Evolutionary conservation across 2,113 vertebrate genomes (phyloP).

Genomic region (Pteronura brasiliensis): DNA sequence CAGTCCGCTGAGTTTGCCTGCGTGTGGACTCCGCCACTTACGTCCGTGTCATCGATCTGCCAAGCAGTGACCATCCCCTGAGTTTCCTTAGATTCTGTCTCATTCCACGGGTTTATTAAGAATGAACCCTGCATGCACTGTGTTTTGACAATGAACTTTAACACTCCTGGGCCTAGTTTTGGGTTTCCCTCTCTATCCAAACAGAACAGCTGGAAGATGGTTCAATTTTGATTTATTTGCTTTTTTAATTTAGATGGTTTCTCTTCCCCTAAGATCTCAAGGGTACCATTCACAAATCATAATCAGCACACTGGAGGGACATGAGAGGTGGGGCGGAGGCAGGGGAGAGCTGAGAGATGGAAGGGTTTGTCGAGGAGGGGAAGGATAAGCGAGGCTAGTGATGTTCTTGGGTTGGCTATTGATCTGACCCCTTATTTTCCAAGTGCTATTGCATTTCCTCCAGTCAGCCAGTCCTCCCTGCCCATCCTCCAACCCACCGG

Average conservation of each 20-base stretch:
- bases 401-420: background rate
- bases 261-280: conserved; percentile 4
- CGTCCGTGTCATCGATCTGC: background rate
- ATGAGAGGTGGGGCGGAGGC: no score
- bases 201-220: background rate
- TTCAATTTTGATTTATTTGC: background rate
- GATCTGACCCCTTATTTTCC: background rate
- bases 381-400: background rate
- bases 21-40: background rate
- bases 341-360: background rate
- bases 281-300: background rate
- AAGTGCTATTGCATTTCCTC: background rate
- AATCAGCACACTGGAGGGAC: background rate
- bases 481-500: background rate
- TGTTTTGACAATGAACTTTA: conserved; percentile 21
- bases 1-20: fast-evolving
- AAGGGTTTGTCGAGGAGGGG: background rate
- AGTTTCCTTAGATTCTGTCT: background rate
- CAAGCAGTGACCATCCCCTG: background rate
- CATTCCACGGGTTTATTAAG: background rate
- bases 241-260: conserved; percentile 6
- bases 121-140: background rate
- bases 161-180: background rate
- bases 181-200: background rate
- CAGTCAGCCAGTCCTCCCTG: background rate